Evolutionary conservation across 2,888 invertebrate genomes (phyloP), one percentile per base, ranked within the genome.

Genomic region (Aporophyla lueneburgensis): DNA sequence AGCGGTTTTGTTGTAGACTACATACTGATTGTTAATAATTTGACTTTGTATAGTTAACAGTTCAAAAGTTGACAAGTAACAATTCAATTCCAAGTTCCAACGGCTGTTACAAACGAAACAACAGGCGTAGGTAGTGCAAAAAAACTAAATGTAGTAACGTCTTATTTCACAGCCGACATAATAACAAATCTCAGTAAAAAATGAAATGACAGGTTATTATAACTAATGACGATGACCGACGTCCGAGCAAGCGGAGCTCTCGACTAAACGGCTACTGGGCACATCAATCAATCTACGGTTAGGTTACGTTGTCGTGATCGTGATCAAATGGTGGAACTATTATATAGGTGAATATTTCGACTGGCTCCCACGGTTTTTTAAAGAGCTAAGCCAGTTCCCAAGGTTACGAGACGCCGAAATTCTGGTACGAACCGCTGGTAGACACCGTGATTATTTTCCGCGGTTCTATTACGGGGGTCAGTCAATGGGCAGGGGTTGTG

Each of bases 191-290:
- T 62, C 1, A 51, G 40, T 66, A 71, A 83, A 83, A 78, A 72
- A 56, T 40, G 27, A 81, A 83, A 79, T 76, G 69, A 72, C 54
- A 66, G 61, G 77, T 72, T 77, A 77, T 76, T 70, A 59, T 40
- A 61, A 61, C 16, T 67, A 77, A 69, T 84, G 84, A 71, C 84
- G 62, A 58, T 69, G 65, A 53, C 56, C 14, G 68, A 49, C 51
- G 66, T 65, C 65, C 49, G 24, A 73, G 70, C 62, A 16, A 63
- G 24, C 49, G 24, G 27, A 40, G 69, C 46, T 72, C 68, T 76
- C 33, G 40, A 53, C 56, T 74, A 53, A 68, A 75, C 27, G 49
- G 40, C 49, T 65, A 33, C 51, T 49, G 81, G n/a, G 67, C 61
- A 67, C 66, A 67, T 71, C 46, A 58, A 62, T 76, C 56, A 69